Base-by-base conservation (phyloP, 2,797 vertebrate genomes). In the Enoplosus armatus region DNA sequence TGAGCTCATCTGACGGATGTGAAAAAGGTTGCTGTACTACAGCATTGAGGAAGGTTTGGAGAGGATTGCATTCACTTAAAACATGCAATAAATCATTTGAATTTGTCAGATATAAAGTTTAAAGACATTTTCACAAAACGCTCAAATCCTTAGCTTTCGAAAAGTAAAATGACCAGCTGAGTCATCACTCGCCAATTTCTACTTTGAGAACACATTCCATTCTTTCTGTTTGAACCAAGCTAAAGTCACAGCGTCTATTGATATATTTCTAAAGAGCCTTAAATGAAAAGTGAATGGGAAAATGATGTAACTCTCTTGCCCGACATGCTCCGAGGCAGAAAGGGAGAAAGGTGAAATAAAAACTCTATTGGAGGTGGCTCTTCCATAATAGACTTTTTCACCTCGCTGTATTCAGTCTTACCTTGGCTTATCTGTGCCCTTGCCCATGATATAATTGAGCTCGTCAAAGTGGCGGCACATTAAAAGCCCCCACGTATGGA, bases 391-490 rank as follows among this genome's bases (percentile, higher is more conserved):
- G 88, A 90, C 89, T 80, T 90, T 89, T 90, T 84, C 87, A 75
- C 87, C 87, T 86, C 50, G n/a, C 84, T 80, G 88, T 87, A 92
- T 91, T 92, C 88, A 82, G 78, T 41, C 70, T 76, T 86, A 85
- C 79, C 80, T 92, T 74, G 77, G 85, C 90, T 95, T 94, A 94
- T 95, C 93, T 83, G 67, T 85, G 80, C 73, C 91, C 90, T 90
- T 90, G 89, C 85, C 77, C 53, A 43, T 75, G 82, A 88, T 85
- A 91, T 85, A 93, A 92, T 90, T 87, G 80, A 88, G 88, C 90
- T 87, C 91, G 93, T 90, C 81, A 82, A 75, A 83, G 84, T 70
- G 69, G 79, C 68, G 39, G 75, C 76, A 74, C 83, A 86, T 89
- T 91, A 72, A 86, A 89, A 87, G 51, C 73, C 82, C 82, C 66